Percentiles rank a stretch among this genome's conserved stretches.
These are phyloP conservation scores for Trachelipus rathkii DNA, from an alignment of 1,140 invertebrate genomes.

Conservation along the genomic window DNA sequence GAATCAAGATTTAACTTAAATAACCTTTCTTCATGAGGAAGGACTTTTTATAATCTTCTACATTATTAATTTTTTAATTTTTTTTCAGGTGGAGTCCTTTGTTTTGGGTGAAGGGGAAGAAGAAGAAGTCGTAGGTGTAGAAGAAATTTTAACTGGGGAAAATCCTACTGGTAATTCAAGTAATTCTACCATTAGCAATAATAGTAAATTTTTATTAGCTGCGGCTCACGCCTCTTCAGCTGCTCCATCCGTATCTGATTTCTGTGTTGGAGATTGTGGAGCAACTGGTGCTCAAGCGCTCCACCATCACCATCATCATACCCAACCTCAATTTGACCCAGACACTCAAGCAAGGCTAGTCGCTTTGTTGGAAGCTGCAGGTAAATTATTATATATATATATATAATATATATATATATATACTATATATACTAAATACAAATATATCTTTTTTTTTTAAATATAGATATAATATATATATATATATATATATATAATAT, in stretches of 20 bases:
- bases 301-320: conserved; percentile 37
- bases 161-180: conserved; percentile 3
- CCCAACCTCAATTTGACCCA: conserved; percentile 68
- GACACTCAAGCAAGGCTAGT: conserved; percentile 83
- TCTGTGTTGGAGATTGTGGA: conserved; percentile 25
- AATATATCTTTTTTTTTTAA: too few species aligned
- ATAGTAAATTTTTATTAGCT: conserved; percentile 62
- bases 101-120: conserved; percentile 52
- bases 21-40: too few species aligned
- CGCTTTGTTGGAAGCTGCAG: conserved; percentile 81
- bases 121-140: conserved; percentile 43
- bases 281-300: conserved; percentile 30
- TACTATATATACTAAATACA: neutral
- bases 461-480: conserved; percentile 25
- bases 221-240: conserved; percentile 62
- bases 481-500: conserved; percentile 13
- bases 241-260: conserved; percentile 52
- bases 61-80: conserved; percentile 29
- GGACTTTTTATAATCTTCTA: neutral
- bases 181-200: conserved; percentile 27
- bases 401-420: conserved; percentile 16
- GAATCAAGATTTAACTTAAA: too few species aligned
- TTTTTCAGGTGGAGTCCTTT: conserved; percentile 54
- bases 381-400: conserved; percentile 52
- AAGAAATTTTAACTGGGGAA: conserved; percentile 13